A percentile compares a stretch with the other conserved stretches of the same genome.
Conservation (phyloP, 2,113 vertebrate species). For the Puma concolor region DNA sequence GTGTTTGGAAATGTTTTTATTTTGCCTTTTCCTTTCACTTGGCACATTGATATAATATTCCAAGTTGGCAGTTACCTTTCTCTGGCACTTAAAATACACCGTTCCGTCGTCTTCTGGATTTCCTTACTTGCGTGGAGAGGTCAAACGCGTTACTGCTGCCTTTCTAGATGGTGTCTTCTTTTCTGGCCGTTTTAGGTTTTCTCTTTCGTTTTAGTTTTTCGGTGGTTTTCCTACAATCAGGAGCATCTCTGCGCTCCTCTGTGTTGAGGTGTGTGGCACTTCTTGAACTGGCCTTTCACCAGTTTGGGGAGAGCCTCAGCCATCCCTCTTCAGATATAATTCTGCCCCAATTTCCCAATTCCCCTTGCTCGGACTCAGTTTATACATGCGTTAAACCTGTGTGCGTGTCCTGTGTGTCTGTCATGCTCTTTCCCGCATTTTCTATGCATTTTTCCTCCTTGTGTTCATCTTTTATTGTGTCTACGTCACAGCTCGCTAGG, state of each 20-base stretch:
- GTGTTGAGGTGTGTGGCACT: rapidly evolving
- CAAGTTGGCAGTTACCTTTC: rapidly evolving
- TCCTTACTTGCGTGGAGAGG: not conserved
- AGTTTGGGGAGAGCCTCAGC: rapidly evolving
- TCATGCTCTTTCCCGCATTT: rapidly evolving
- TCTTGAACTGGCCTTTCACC: rapidly evolving
- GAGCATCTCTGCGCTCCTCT: rapidly evolving
- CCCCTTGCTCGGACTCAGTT: not conserved
- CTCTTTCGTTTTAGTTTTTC: not conserved
- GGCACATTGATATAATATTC: rapidly evolving
- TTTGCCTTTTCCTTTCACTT: not conserved
- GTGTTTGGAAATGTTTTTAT: not conserved
- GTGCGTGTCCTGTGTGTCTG: rapidly evolving
- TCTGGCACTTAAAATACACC: rapidly evolving
- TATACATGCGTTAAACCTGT: rapidly evolving
- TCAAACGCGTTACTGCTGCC: rapidly evolving
- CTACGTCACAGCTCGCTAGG: rapidly evolving
- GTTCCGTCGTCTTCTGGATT: too few species aligned
- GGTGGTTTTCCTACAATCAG: rapidly evolving
- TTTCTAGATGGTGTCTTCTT: not conserved
- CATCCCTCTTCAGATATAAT: not conserved
- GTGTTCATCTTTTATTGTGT: not conserved
- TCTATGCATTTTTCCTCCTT: not conserved
- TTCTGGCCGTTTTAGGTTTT: not conserved
- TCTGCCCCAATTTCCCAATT: rapidly evolving